These are phyloP conservation scores for Philhelius pedissequus DNA, from an alignment of 2,888 invertebrate genomes.

Conservation along the genomic window DNA sequence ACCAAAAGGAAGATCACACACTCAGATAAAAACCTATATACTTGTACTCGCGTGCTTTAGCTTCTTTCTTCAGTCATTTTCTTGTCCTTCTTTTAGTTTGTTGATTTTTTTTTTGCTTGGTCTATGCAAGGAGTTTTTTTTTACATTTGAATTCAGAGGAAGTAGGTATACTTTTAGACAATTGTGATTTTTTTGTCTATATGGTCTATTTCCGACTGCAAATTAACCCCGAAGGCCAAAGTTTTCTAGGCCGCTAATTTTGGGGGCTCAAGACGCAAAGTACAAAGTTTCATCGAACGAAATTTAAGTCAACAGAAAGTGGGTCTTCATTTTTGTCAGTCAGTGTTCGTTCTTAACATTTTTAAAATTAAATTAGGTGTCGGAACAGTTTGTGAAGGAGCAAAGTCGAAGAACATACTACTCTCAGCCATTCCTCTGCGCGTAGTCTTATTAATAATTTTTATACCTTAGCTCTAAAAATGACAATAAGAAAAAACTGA, in stretches of 20 bases:
- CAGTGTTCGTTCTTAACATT: too few species aligned
- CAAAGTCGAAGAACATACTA: too few species aligned
- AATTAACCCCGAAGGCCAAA: background rate
- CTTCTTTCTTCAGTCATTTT: background rate
- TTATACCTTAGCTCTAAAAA: too few species aligned
- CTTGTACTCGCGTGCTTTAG: slow-evolving; percentile 46
- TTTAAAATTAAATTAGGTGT: too few species aligned
- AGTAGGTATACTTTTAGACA: background rate
- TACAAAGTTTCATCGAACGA: too few species aligned
- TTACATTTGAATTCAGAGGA: background rate
- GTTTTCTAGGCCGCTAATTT: background rate
- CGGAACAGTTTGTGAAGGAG: too few species aligned
- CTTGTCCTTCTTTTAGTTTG: background rate
- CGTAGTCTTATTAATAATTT: too few species aligned
- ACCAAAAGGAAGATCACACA: slow-evolving; percentile 61
- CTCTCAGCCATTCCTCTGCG: too few species aligned
- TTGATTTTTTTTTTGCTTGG: background rate
- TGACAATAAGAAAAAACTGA: too few species aligned
- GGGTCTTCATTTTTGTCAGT: too few species aligned
- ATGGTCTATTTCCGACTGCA: background rate
- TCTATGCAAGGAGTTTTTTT: background rate
- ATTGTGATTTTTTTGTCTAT: background rate
- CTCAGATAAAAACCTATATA: slow-evolving; percentile 23
- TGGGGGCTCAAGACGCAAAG: background rate
- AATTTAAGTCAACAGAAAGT: too few species aligned